Conservation (phyloP, 2,888 invertebrate species). For the Anorthoa munda region DNA sequence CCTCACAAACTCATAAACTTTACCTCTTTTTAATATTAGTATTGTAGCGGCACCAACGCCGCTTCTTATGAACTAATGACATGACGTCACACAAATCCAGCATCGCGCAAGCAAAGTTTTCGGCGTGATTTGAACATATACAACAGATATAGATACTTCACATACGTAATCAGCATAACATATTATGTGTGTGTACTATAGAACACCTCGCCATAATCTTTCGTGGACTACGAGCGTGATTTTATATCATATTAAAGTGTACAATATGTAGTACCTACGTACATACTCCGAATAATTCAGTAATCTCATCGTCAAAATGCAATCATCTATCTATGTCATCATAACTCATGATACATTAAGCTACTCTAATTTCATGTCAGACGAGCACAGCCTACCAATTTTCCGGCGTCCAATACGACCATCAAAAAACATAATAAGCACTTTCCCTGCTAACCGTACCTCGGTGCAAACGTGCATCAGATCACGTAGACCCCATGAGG, state of each 20-base stretch:
- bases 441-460: conserved; percentile 68
- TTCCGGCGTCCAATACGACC: conserved; percentile 7
- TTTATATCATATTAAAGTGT: not conserved
- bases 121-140: too few relatives aligned
- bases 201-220: too few relatives aligned
- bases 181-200: too few relatives aligned
- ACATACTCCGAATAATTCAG: not conserved
- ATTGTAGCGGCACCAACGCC: too few relatives aligned
- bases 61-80: too few relatives aligned
- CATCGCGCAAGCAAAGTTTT: too few relatives aligned
- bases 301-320: not conserved
- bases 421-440: conserved; percentile 22
- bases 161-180: too few relatives aligned
- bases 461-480: conserved; percentile 70
- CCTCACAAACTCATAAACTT: too few relatives aligned
- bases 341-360: not conserved
- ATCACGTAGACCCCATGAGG: conserved; percentile 75
- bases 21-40: too few relatives aligned
- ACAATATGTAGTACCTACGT: not conserved
- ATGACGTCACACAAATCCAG: too few relatives aligned
- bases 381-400: conserved; percentile 18
- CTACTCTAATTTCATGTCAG: not conserved
- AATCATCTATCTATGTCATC: not conserved
- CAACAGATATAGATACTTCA: too few relatives aligned
- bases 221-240: too few relatives aligned